Base-by-base conservation (phyloP, 1,140 invertebrate species). In the Agrypnia vestita region DNA sequence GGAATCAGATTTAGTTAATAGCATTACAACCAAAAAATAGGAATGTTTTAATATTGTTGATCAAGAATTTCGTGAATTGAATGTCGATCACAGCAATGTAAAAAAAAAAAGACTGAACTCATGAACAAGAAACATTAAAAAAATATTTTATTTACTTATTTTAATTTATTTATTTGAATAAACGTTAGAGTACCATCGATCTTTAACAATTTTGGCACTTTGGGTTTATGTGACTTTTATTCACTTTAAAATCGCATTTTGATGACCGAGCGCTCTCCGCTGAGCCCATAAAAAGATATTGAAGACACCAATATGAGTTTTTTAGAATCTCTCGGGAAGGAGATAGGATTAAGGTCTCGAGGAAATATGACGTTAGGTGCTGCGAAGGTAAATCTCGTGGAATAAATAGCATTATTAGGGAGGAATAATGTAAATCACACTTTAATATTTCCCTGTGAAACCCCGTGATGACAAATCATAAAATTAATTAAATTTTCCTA, bases 201-300 rank as follows among this genome's bases (percentile, higher is more conserved):
- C 21, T 64, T 64, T 64, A 44, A 17, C 61, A 64, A 3, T 7
- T 59, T 17, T 71, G 67, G 19, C 8, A 74, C n/a, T 11, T 13
- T 8, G 56, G 72, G 75, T 75, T 64, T 71, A 71, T 71, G 67
- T 49, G 67, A 71, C 46, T 82, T 82, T 72, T 82, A 79, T 82
- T 82, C 76, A 72, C 25, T 82, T 82, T 82, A 80, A 82, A 80
- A 82, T 82, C 53, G 73, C 81, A 78, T 82, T 82, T 82, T 82
- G 81, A 82, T 82, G 78, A 80, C 74, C 62, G 56, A 72, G 67
- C 62, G 78, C 76, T 82, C 73, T 71, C 71, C 53, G 19, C 25
- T 10, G 46, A 62, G 81, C 19, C 81, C 69, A 82, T 82, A 82
- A 82, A 82, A 80, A 73, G 51, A 76, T 64, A 81, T 76, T 77